Evolutionary conservation across 2,888 invertebrate species (phyloP).

Genomic region (Netelia inedita): DNA sequence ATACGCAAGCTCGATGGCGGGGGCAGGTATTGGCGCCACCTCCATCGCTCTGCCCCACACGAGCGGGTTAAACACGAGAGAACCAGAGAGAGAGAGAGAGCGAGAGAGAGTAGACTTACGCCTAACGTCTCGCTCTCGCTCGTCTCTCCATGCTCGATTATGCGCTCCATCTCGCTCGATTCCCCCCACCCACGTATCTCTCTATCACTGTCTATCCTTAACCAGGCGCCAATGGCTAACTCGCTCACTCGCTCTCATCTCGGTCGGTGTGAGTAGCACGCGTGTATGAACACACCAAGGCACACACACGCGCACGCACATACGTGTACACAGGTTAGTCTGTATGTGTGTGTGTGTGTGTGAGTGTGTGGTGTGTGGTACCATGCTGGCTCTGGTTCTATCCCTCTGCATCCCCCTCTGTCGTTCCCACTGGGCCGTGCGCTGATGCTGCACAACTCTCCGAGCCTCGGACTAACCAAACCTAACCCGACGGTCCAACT

Average conservation of each 20-base stretch:
- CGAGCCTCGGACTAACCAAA: conserved; percentile 78
- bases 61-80: conserved; percentile 21
- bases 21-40: conserved; percentile 86
- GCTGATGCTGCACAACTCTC: conserved; percentile 77
- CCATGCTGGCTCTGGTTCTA: conserved; percentile 53
- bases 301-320: background rate
- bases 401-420: conserved; percentile 68
- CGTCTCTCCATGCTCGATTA: conserved; percentile 86
- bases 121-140: conserved; percentile 87
- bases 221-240: conserved; percentile 41
- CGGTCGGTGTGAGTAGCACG: conserved; percentile 39
- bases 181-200: conserved; percentile 76
- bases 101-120: conserved; percentile 78
- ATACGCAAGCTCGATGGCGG: conserved; percentile 83
- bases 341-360: conserved; percentile 8
- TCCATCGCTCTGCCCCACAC: conserved; percentile 83
- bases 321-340: background rate
- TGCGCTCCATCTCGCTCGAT: conserved; percentile 85
- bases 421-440: conserved; percentile 73
- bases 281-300: conserved; percentile 11
- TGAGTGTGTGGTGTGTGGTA: conserved; percentile 12
- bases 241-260: conserved; percentile 55
- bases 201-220: conserved; percentile 65
- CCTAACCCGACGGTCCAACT: conserved; percentile 83
- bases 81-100: conserved; percentile 47